Evolutionary conservation across 2,888 invertebrate genomes (phyloP), one percentile per base, ranked within the genome.

Genomic region (Parasteatoda lunata): DNA sequence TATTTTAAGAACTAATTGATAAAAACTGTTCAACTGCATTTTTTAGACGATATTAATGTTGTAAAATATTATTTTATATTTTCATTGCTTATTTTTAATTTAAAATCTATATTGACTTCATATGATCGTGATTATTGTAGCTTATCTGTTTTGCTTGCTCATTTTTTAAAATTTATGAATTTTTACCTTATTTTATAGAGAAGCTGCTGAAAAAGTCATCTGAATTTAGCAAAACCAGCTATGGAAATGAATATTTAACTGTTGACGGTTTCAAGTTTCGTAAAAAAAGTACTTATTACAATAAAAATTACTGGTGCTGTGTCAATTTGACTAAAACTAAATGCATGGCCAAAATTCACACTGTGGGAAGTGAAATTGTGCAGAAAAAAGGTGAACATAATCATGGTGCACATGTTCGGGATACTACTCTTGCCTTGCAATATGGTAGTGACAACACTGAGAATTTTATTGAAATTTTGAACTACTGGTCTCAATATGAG

Each of bases 231-330:
- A 59, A n/a, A 59, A 8, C 59, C n/a, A 59, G 59, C 4, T 59
- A 59, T 59, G 59, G 59, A 4, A 9, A 59, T 59, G 59, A 59
- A 59, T 59, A n/a, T 59, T 59, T 59, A 59, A 7, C 9, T 59
- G 59, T 59, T 59, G 59, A 59, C n/a, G 59, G 59, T n/a, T 59
- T 59, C 59, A 59, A 59, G 8, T 59, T 59, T 59, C 59, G 59
- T 59, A 59, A 59, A 59, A 59, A 8, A 59, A 59, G 59, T 59
- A 59, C 59, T 13, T 59, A 59, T n/a, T 59, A 59, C n/a, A 7
- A 8, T 59, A 59, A 59, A 59, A 59, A n/a, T 59, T 59, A 59
- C 9, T 59, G 59, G 59, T 59, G 59, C n/a, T 59, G 59, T 8
- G 59, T n/a, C n/a, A 59, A 59, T 59, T 59, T 59, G 59, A 59